phyloP scores from a whole-genome alignment of 2,113 vertebrate species.

The Acinonyx jubatus region DNA sequence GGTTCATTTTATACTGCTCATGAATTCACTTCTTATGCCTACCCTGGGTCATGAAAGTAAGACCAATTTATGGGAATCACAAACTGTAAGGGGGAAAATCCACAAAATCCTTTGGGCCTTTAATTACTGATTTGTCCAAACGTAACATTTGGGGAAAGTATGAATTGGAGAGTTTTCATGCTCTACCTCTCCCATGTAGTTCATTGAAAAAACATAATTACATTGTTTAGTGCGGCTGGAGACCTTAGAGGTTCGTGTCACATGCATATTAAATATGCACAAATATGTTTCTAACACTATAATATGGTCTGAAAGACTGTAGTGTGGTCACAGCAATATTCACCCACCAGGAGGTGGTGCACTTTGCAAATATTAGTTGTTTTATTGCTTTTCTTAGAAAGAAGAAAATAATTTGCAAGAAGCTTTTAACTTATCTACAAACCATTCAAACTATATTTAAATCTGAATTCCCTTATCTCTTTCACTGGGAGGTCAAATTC shows the following conservation, averaged over 20 bases:
- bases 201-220: slow-evolving; percentile 45
- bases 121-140: slow-evolving; percentile 14
- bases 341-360: slow-evolving; percentile 22
- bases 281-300: neutral
- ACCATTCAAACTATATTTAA: slow-evolving; percentile 29
- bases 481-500: neutral
- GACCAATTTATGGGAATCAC: neutral
- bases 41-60: neutral
- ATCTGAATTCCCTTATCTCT: slow-evolving; percentile 18
- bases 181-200: neutral
- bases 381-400: slow-evolving; percentile 65
- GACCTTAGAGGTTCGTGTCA: neutral
- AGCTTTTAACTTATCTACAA: slow-evolving; percentile 20
- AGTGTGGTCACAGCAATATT: neutral
- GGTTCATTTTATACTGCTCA: neutral
- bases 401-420: slow-evolving; percentile 4
- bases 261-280: neutral
- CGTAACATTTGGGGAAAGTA: slow-evolving; percentile 49
- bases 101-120: neutral
- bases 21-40: neutral
- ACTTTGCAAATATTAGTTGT: neutral
- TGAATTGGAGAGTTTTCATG: neutral
- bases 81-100: neutral
- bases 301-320: neutral
- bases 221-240: neutral